Percentiles rank a stretch among this genome's conserved stretches.
These are phyloP conservation scores for Nothobranchius kuhntae DNA, from an alignment of 2,113 vertebrate species.

Conservation along the genomic window DNA sequence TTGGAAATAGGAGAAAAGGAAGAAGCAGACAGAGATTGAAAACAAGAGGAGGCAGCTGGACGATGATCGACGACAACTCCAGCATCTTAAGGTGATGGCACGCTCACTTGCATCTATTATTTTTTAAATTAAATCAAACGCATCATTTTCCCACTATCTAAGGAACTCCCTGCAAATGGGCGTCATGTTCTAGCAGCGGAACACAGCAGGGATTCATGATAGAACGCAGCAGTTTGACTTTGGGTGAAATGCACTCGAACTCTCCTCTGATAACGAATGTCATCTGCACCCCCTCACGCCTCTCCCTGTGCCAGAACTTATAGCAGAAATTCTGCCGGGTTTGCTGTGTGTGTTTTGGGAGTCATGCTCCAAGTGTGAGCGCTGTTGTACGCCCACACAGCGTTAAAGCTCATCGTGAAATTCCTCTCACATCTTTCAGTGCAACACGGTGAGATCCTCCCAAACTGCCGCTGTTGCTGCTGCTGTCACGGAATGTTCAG, in stretches of 20 bases:
- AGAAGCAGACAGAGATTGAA: slow-evolving; percentile 90
- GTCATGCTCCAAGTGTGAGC: slow-evolving; percentile 6
- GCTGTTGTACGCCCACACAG: slow-evolving; percentile 15
- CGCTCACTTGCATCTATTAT: neutral
- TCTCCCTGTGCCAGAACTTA: slow-evolving; percentile 16
- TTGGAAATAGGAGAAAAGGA: slow-evolving; percentile 87
- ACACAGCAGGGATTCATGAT: neutral
- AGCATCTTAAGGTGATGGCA: slow-evolving; percentile 90
- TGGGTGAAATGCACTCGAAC: slow-evolving; percentile 33
- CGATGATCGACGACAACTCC: slow-evolving; percentile 90
- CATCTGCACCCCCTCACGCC: slow-evolving; percentile 14
- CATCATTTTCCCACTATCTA: too few relatives aligned
- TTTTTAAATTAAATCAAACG: too few relatives aligned
- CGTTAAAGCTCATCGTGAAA: slow-evolving; percentile 22
- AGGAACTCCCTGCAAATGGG: neutral
- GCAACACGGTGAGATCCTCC: slow-evolving; percentile 47
- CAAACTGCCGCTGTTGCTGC: slow-evolving; percentile 40
- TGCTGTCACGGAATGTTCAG: slow-evolving; percentile 69
- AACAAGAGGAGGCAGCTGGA: slow-evolving; percentile 92
- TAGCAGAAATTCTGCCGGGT: slow-evolving; percentile 12
- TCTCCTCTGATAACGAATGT: slow-evolving; percentile 23
- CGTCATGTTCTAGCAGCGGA: neutral
- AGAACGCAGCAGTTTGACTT: slow-evolving; percentile 10
- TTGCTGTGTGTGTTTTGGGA: slow-evolving; percentile 28
- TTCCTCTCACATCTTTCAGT: slow-evolving; percentile 38